These are phyloP conservation scores for Cotesia chilonis DNA, from an alignment of 1,140 invertebrate genomes.

Conservation along the genomic window DNA sequence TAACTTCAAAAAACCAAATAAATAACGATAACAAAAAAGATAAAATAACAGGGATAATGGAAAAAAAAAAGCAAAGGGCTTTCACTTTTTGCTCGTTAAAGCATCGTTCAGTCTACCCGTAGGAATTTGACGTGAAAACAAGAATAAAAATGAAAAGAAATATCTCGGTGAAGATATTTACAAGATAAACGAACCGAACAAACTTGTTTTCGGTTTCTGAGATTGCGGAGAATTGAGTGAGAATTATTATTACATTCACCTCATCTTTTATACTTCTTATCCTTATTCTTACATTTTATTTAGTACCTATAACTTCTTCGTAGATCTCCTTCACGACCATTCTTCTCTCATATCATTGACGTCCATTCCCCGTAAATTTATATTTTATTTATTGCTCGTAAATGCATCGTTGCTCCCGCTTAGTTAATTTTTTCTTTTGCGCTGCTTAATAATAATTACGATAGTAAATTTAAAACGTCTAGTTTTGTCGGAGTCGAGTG, in stretches of 20 bases:
- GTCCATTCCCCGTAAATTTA: too few relatives aligned
- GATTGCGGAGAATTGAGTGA: conserved; percentile 10
- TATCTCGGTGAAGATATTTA: not conserved
- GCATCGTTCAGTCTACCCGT: conserved; percentile 18
- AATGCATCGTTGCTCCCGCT: too few relatives aligned
- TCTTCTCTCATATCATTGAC: too few relatives aligned
- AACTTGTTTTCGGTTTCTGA: conserved; percentile 6
- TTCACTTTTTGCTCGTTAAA: conserved; percentile 33
- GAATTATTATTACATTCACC: conserved; percentile 23
- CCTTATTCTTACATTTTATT: not conserved
- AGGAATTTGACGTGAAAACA: conserved; percentile 24
- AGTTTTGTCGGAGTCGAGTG: too few relatives aligned
- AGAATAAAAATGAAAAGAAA: conserved; percentile 21
- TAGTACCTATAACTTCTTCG: too few relatives aligned
- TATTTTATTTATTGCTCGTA: too few relatives aligned
- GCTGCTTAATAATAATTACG: too few relatives aligned
- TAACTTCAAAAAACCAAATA: not conserved
- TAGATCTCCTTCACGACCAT: too few relatives aligned
- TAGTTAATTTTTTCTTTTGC: too few relatives aligned
- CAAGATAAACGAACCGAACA: conserved; percentile 20
- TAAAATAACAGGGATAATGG: conserved; percentile 15
- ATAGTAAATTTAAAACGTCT: too few relatives aligned
- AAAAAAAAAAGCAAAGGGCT: conserved; percentile 22
- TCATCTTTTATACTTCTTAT: not conserved
- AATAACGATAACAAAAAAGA: conserved; percentile 13